Base-by-base conservation (phyloP, 2,888 invertebrate genomes). In the Callyntrura sp. region DNA sequence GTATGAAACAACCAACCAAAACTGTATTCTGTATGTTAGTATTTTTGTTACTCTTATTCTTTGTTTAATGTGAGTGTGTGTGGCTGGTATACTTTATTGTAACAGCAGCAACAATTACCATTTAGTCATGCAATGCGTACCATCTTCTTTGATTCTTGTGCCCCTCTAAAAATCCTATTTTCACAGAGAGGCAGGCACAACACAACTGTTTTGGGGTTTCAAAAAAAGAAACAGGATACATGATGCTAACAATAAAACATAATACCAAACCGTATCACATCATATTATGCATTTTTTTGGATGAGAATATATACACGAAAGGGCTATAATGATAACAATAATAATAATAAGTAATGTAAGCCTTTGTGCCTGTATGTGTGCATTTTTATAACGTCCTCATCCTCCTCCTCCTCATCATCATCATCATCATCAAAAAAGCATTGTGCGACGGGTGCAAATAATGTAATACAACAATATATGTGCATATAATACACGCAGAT, bases 111-210 rank as follows among this genome's bases (percentile, higher is more conserved):
- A 68, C 73, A 73, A 73, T 73, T 73, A 73, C 73, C 20, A 73
- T 73, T 35, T 73, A 73, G 73, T 73, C 73, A 73, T 73, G 73
- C 73, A 73, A 48, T 73, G 73, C 17, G 35, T 35, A 73, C 48
- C 73, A 73, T 73, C 73, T 73, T 73, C 73, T 73, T 68, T 8
- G 8, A 20, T 45, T 70, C 48, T 48, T 73, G 14, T 70, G 43
- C 20, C 43, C 14, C 9, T 73, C 23, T 45, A 48, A 48, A 73
- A 73, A 73, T 1, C 65, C 0, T 6, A 28, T 28, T 17, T 43
- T 68, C 43, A 43, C 6, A 8, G 35, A n/a, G 43, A 43, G 43
- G 8, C 35, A 68, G 28, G 25, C 2, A 35, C 20, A 60, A 23
- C 35, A 68, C 68, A 68, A 68, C 68, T 68, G 68, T 68, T 68